These are phyloP conservation scores for Hozukius guyotensis DNA, from an alignment of 2,797 vertebrate genomes.

Conservation along the genomic window DNA sequence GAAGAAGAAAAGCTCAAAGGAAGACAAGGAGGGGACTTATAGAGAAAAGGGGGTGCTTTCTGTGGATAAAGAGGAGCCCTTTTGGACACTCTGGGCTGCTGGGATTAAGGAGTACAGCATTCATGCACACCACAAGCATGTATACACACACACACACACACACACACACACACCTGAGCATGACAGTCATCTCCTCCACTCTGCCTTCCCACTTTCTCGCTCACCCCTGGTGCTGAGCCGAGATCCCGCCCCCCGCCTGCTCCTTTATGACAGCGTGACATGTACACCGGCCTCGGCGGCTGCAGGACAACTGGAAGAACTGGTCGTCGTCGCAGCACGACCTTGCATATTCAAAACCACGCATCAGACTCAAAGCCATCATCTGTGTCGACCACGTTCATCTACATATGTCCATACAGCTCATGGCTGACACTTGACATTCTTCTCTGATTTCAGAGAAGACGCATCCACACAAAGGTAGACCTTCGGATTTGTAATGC, in stretches of 20 bases:
- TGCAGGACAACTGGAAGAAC: slow-evolving; percentile 92
- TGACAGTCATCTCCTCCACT: slow-evolving; percentile 51
- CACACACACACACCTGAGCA: slow-evolving; percentile 71
- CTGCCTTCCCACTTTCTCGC: slow-evolving; percentile 79
- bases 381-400: slow-evolving; percentile 80
- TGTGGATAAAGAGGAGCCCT: slow-evolving; percentile 42
- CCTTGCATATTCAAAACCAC: slow-evolving; percentile 90
- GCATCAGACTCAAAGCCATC: slow-evolving; percentile 72
- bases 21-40: slow-evolving; percentile 70
- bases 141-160: slow-evolving; percentile 24
- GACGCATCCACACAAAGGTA: slow-evolving; percentile 56
- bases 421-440: slow-evolving; percentile 53
- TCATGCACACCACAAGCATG: slow-evolving; percentile 21
- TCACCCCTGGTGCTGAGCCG: slow-evolving; percentile 64
- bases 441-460: slow-evolving; percentile 52
- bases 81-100: slow-evolving; percentile 39
- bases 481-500: slow-evolving; percentile 1
- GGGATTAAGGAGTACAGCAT: slow-evolving; percentile 58
- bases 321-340: slow-evolving; percentile 88
- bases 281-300: slow-evolving; percentile 83
- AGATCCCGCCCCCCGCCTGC: slow-evolving; percentile 59
- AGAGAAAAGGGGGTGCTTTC: slow-evolving; percentile 43
- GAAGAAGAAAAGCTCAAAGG: slow-evolving; percentile 25
- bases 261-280: slow-evolving; percentile 88
- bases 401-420: slow-evolving; percentile 73